Percentiles rank a stretch among this genome's conserved stretches.
Conservation (phyloP, 2,797 vertebrate genomes). For the Spinibarbus caldwelli region DNA sequence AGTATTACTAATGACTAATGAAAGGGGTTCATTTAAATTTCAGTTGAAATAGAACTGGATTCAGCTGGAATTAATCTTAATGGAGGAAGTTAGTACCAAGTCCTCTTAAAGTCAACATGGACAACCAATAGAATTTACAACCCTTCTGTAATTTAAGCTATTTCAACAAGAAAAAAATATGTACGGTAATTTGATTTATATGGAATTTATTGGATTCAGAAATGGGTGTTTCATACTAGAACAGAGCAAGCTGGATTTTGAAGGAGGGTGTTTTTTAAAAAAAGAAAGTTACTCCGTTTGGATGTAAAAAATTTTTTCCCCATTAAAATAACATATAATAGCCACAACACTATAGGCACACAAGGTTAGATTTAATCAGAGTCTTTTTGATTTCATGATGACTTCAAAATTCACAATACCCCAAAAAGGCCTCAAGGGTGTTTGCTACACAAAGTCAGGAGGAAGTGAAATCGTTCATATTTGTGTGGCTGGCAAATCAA, state of each 20-base stretch:
- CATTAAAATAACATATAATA: neutral
- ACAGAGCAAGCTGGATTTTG: neutral
- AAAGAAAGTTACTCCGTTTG: neutral
- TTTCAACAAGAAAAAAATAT: too few relatives aligned
- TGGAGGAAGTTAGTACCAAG: neutral
- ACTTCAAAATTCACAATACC: neutral
- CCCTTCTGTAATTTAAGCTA: neutral
- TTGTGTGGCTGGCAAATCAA: slow-evolving; percentile 31
- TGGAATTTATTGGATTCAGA: neutral
- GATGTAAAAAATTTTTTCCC: too few relatives aligned
- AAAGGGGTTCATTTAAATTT: neutral
- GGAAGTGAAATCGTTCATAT: slow-evolving; percentile 35
- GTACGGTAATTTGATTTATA: neutral
- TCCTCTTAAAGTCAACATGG: neutral
- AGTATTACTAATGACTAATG: neutral
- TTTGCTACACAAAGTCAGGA: slow-evolving; percentile 17
- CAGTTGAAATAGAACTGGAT: neutral
- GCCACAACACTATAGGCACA: neutral
- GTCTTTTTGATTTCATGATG: neutral
- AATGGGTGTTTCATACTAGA: neutral
- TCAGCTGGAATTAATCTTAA: neutral
- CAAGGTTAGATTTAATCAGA: neutral
- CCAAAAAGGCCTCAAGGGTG: neutral
- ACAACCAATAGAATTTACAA: neutral
- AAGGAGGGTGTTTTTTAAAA: neutral